These are phyloP conservation scores for Notarius quadriscutis DNA, from an alignment of 2,113 vertebrate genomes.

Conservation along the genomic window DNA sequence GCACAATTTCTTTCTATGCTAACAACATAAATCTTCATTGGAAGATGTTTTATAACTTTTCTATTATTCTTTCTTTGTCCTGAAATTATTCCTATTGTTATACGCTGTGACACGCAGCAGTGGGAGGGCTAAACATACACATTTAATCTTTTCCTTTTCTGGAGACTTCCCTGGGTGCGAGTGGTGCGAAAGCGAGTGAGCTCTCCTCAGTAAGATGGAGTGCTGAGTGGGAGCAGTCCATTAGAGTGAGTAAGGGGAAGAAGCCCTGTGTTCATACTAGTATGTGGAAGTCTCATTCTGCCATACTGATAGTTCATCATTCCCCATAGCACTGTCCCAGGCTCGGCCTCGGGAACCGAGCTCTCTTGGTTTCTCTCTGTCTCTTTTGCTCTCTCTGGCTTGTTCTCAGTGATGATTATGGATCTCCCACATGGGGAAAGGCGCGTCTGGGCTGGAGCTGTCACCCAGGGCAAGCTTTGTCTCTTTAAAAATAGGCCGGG, in stretches of 20 bases:
- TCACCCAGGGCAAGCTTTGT: constrained; percentile 58
- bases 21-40: constrained; percentile 15
- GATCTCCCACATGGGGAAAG: constrained; percentile 53
- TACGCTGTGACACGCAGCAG: constrained; percentile 37
- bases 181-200: constrained; percentile 24
- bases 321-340: constrained; percentile 44
- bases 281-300: constrained; percentile 56
- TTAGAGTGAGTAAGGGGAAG: constrained; percentile 53
- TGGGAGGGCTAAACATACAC: constrained; percentile 42
- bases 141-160: constrained; percentile 47
- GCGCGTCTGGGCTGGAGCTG: constrained; percentile 51
- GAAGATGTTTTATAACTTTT: neutral
- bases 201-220: constrained; percentile 41
- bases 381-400: constrained; percentile 39
- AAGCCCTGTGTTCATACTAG: constrained; percentile 48
- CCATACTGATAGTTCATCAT: constrained; percentile 62
- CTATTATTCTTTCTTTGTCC: constrained; percentile 19
- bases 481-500: constrained; percentile 59
- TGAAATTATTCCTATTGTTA: constrained; percentile 38
- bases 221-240: constrained; percentile 45
- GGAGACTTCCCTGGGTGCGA: constrained; percentile 25
- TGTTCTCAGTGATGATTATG: constrained; percentile 55
- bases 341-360: constrained; percentile 30
- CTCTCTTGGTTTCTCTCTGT: constrained; percentile 44
- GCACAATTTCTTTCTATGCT: neutral